These are phyloP conservation scores for Gastrophysa polygoni DNA, from an alignment of 2,888 invertebrate genomes.

Conservation along the genomic window DNA sequence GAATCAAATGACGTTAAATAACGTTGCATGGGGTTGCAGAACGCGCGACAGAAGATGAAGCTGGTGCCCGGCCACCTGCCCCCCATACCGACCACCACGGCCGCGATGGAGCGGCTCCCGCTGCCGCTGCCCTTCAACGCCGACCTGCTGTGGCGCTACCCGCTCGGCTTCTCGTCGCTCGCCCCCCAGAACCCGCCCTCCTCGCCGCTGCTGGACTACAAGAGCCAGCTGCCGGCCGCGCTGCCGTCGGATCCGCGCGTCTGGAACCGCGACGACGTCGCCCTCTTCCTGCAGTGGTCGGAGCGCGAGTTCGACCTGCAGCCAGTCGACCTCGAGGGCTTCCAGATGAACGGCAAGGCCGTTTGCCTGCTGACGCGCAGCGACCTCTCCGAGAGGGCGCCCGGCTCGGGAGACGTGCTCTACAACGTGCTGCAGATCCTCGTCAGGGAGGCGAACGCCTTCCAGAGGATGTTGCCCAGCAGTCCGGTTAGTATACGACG, in stretches of 20 bases:
- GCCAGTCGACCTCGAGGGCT: constrained; percentile 89
- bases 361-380: constrained; percentile 87
- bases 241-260: constrained; percentile 87
- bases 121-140: constrained; percentile 80
- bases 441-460: constrained; percentile 77
- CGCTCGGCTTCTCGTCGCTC: constrained; percentile 74
- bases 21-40: no score
- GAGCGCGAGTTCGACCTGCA: constrained; percentile 92
- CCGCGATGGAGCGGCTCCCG: constrained; percentile 77
- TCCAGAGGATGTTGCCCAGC: constrained; percentile 80
- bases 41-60: constrained; percentile 59
- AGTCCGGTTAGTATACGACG: constrained; percentile 84
- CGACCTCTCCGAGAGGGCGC: constrained; percentile 89
- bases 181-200: constrained; percentile 67
- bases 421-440: constrained; percentile 92
- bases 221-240: constrained; percentile 83
- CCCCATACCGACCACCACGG: constrained; percentile 54
- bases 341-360: constrained; percentile 97
- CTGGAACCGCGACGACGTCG: constrained; percentile 91
- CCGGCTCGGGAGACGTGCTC: constrained; percentile 91
- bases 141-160: constrained; percentile 88
- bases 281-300: constrained; percentile 87
- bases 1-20: no score
- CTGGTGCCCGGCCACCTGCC: constrained; percentile 60
- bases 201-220: constrained; percentile 80